Conservation (phyloP, 2,888 invertebrate species). For the Caenorhabditis panamensis region DNA sequence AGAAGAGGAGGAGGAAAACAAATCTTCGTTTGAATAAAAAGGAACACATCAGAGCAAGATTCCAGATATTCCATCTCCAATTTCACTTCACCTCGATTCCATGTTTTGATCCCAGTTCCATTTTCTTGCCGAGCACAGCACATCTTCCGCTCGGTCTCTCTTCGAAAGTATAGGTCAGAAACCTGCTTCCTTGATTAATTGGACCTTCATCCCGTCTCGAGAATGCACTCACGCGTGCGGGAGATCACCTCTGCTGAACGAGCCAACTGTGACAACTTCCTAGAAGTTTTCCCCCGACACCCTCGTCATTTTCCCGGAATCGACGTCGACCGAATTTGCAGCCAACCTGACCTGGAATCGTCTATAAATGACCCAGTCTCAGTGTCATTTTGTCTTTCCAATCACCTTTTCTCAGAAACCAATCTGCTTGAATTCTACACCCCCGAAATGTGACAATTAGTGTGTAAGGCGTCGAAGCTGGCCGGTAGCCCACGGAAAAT, state of each 20-base stretch:
- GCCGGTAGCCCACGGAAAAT: conserved; percentile 8
- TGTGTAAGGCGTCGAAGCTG: not conserved
- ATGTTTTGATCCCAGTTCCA: not conserved
- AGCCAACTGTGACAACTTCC: not conserved
- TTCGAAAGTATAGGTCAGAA: not conserved
- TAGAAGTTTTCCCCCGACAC: not conserved
- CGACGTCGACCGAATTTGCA: not conserved
- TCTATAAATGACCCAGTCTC: not conserved
- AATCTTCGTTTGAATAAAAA: not conserved
- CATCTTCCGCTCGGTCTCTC: not conserved
- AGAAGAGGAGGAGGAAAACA: not conserved
- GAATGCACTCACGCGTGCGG: not conserved
- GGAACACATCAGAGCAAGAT: no score
- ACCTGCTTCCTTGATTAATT: conserved; percentile 9
- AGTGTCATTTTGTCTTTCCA: no score
- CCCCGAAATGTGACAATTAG: conserved; percentile 36
- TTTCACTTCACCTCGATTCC: not conserved
- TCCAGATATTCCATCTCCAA: no score
- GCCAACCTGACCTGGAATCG: not conserved
- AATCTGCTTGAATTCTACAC: not conserved
- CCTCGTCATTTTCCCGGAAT: conserved; percentile 11
- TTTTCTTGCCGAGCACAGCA: not conserved
- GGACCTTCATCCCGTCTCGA: conserved; percentile 5
- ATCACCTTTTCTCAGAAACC: conserved; percentile 20
- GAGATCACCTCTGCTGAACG: not conserved